These are phyloP conservation scores for Acipenser transmontanus DNA, from an alignment of 2,797 vertebrate genomes.

Conservation along the genomic window DNA sequence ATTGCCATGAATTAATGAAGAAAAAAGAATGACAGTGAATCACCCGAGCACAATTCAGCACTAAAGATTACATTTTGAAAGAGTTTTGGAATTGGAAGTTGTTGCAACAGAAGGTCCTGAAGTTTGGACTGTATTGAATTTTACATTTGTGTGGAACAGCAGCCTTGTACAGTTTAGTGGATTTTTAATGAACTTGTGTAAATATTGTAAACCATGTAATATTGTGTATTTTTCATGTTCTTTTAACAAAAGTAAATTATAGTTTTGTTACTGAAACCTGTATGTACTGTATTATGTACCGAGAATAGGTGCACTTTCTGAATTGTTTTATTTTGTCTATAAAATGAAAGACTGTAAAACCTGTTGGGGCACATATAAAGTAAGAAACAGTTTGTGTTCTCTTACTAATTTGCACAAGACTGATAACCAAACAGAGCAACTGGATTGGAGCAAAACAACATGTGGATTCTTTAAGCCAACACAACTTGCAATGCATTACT, in stretches of 20 bases:
- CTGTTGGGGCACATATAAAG: constrained; percentile 51
- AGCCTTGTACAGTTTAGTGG: constrained; percentile 47
- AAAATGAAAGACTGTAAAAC: constrained; percentile 48
- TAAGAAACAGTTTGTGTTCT: constrained; percentile 38
- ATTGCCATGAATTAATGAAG: constrained; percentile 33
- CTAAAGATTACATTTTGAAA: constrained; percentile 1
- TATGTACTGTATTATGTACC: constrained; percentile 62
- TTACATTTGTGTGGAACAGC: constrained; percentile 36
- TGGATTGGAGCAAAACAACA: constrained; percentile 13
- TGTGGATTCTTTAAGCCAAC: constrained; percentile 17
- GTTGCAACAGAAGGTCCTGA: constrained; percentile 58
- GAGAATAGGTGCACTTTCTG: constrained; percentile 67
- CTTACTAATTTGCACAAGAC: constrained; percentile 71
- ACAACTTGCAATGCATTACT: constrained; percentile 15
- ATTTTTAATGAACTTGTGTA: constrained; percentile 57
- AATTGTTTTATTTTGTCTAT: constrained; percentile 42
- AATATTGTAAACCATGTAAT: constrained; percentile 85
- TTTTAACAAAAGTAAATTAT: constrained; percentile 82
- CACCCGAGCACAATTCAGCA: not conserved
- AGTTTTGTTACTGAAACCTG: constrained; percentile 89
- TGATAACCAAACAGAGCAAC: constrained; percentile 23
- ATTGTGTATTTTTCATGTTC: constrained; percentile 84
- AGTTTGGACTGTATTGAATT: constrained; percentile 40
- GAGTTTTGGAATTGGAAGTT: constrained; percentile 30
- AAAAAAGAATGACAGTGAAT: not conserved